Conservation (phyloP, 37 sponge, comb jelly and placozoan genomes). For the Ianthella basta region DNA sequence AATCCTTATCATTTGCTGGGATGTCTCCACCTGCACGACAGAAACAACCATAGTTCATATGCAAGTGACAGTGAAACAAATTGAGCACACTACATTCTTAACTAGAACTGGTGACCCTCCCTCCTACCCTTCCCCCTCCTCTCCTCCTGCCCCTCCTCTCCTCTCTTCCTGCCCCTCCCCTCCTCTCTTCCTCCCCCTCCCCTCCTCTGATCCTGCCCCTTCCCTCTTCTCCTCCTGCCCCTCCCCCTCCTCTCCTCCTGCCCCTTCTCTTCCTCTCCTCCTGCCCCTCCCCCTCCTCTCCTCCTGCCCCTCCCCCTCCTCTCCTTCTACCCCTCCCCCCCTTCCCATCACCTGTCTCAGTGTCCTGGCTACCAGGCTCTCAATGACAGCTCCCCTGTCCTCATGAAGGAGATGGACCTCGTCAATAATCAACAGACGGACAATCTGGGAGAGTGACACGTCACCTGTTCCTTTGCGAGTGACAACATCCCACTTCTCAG, state of each 20-base stretch:
- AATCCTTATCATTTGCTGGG: conserved; percentile 93
- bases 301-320: no score
- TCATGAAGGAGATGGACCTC: conserved; percentile 98
- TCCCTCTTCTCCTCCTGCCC: neutral
- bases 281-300: no score
- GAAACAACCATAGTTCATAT: neutral
- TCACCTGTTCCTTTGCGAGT: conserved; percentile 98
- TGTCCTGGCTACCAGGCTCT: conserved; percentile 95
- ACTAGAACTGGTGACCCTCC: no score
- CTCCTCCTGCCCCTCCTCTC: no score
- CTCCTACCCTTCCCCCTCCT: no score
- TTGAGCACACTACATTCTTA: no score
- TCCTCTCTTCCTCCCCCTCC: no score
- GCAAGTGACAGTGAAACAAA: neutral
- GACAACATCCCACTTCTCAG: conserved; percentile 99
- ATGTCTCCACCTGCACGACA: conserved; percentile 82
- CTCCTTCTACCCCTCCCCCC: no score
- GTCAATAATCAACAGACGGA: conserved; percentile 93
- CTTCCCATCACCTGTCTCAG: conserved; percentile 79
- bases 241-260: neutral
- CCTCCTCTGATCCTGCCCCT: neutral
- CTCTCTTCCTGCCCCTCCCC: no score
- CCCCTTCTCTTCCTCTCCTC: no score
- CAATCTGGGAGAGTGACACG: conserved; percentile 87
- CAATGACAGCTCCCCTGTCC: conserved; percentile 97